A percentile compares a stretch with the other conserved stretches of the same genome.
phyloP scores from a whole-genome alignment of 2,113 vertebrate species.

The Crotalus tigris region DNA sequence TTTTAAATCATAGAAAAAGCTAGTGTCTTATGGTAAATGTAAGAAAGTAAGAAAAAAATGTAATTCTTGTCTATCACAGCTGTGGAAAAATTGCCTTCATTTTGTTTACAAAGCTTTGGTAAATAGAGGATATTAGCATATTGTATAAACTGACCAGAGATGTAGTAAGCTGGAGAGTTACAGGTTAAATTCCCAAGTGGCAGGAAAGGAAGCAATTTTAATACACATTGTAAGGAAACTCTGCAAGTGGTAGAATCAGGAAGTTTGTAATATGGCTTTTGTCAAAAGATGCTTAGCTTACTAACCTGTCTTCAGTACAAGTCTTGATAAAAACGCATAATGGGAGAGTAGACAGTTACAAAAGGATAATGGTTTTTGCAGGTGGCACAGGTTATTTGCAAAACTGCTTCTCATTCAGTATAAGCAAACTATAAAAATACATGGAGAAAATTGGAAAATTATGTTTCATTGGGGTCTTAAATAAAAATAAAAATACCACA shows the following conservation, averaged over 20 bases:
- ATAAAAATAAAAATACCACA: background rate
- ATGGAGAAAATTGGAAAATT: background rate
- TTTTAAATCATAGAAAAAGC: background rate
- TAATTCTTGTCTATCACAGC: background rate
- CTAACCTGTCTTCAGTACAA: slow-evolving; percentile 14
- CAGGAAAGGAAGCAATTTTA: background rate
- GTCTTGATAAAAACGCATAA: slow-evolving; percentile 34
- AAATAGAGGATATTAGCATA: background rate
- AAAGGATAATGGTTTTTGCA: slow-evolving; percentile 53
- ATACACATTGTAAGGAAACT: background rate
- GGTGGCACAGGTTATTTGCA: slow-evolving; percentile 15
- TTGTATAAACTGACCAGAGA: background rate
- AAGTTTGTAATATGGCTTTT: background rate
- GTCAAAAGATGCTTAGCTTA: slow-evolving; percentile 33
- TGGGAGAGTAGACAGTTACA: slow-evolving; percentile 39
- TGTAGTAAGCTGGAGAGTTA: background rate
- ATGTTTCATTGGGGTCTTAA: background rate
- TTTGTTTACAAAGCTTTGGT: background rate
- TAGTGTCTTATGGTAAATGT: background rate
- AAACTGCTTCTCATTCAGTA: slow-evolving; percentile 5
- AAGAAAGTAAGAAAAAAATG: background rate
- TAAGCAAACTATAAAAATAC: background rate
- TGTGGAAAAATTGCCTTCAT: background rate
- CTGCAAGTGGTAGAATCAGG: background rate
- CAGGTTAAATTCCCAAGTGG: background rate